A percentile compares a stretch with the other conserved stretches of the same genome.
Conservation (phyloP, 1,140 invertebrate genomes). For the Bombyx mandarina region DNA sequence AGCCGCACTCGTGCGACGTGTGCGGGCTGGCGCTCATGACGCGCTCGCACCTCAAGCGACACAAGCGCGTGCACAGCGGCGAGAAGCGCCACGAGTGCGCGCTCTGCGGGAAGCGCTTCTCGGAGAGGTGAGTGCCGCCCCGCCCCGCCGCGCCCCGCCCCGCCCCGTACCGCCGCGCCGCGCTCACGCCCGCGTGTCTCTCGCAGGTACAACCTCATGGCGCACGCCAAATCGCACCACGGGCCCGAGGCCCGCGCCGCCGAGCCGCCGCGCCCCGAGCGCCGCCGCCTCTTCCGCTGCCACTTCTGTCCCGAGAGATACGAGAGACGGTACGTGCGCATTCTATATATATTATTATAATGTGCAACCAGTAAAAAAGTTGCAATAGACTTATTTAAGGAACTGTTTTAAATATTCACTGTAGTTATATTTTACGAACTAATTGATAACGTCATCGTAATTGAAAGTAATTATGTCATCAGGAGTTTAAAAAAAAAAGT, state of each 20-base stretch:
- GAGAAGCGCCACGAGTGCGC: conserved; percentile 75
- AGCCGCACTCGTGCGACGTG: conserved; percentile 74
- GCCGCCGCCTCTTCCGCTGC: conserved; percentile 52
- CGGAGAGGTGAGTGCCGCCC: conserved; percentile 58
- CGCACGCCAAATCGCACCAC: conserved; percentile 41
- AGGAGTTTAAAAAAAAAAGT: no score
- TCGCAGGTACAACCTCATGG: conserved; percentile 46
- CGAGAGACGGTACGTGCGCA: conserved; percentile 32
- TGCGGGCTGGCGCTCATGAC: conserved; percentile 75
- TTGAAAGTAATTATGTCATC: no score
- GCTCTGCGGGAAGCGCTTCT: conserved; percentile 75
- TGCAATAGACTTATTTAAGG: no score
- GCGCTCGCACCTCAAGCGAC: conserved; percentile 76
- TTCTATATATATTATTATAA: not conserved
- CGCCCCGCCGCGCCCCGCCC: no score
- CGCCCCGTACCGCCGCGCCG: not conserved
- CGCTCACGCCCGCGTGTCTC: not conserved
- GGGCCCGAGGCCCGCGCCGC: conserved; percentile 12
- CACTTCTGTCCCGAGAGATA: conserved; percentile 55
- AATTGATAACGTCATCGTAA: no score
- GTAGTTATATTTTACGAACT: no score
- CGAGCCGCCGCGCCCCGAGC: conserved; percentile 12
- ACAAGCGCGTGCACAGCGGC: conserved; percentile 75
- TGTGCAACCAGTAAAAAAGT: not conserved
- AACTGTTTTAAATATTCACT: no score